Base-by-base conservation (phyloP, 1,140 invertebrate genomes). In the Drosophila elegans region DNA sequence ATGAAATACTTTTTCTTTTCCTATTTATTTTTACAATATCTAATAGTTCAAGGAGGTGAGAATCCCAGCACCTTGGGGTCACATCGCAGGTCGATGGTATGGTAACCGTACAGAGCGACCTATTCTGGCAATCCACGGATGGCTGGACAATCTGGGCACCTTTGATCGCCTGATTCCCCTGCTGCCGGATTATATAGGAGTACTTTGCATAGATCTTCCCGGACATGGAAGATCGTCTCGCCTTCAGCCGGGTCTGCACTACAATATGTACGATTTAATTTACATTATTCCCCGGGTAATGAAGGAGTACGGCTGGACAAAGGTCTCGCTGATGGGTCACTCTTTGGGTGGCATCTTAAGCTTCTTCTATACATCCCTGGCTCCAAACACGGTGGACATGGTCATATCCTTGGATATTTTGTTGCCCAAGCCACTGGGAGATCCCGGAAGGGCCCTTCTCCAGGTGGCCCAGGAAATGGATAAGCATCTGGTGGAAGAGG, bases 81-180 rank as follows among this genome's bases (percentile, higher is more conserved):
- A 95, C 63, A 80, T 96, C 10, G 91, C 94, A 4, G 95, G 94
- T 67, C 96, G 96, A 91, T 93, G 94, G 91, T 96, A 95, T 95
- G 95, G 95, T 11, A 93, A 93, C 21, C 92, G 93, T 12, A 89
- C 94, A 34, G 93, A 93, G 3, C 92, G 94, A 39, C 96, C 96
- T 0, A 94, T 96, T 29, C 76, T 97, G 13, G 94, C 94, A 0
- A 64, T 97, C 11, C 96, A 97, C 84, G 96, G 96, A 3, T 96
- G 95, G 95, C 93, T 95, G 91, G 95, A 96, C 77, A 97, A 96
- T 82, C 94, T 95, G 41, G 95, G 94, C 10, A 94, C 94, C 3
- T 97, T 96, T 92, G 95, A 96, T 89, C 91, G 93, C 3, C 80
- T 97, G 32, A 94, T 94, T 27, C 95, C 95, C 12, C 80, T 95